Base-by-base conservation (phyloP, 2,797 vertebrate genomes). In the Dicrostonyx torquatus region DNA sequence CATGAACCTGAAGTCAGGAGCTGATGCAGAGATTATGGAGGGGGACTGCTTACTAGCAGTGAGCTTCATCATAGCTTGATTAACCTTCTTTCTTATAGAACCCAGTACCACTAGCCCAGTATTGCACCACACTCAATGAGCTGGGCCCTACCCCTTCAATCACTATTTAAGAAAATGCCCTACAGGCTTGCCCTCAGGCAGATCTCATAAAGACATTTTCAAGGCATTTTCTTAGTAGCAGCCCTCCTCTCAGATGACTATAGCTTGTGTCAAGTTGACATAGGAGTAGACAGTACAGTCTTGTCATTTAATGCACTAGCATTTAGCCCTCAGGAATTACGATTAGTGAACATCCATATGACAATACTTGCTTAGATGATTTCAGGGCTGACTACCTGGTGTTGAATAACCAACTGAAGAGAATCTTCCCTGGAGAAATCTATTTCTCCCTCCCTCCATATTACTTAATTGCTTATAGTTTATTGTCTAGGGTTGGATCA, bases 321-420 rank as follows among this genome's bases (percentile, higher is more conserved):
- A 29, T 55, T 64, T 96, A 83, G 90, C 55, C 66, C 40, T 91
- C 22, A 18, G 55, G 90, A 22, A 87, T 84, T 83, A 94, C 96
- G 91, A 77, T 48, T 43, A 92, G 14, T 37, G 90, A 29, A 82
- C 92, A 83, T 55, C 15, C 66, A 68, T 83, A 14, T 22, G 31
- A 48, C 45, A 40, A 3, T 83, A 83, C 10, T 83, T 45, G 40
- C 0, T 3, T 12, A 31, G 37, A 22, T 13, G 11, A 83, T 45
- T 83, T 83, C 40, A 83, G 17, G 17, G 5, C 10, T 62, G 14
- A 64, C 17, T 18, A 83, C 17, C 31, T 64, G 18, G 40, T 45
- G 40, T 64, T 22, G 29, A 6, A 64, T 34, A 83, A 34, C 17
- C 29, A 64, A 31, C 40, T 83, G 79, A 2, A 26, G 40, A 26